These are phyloP conservation scores for Cerceris rybyensis DNA, from an alignment of 2,888 invertebrate genomes.

Conservation along the genomic window DNA sequence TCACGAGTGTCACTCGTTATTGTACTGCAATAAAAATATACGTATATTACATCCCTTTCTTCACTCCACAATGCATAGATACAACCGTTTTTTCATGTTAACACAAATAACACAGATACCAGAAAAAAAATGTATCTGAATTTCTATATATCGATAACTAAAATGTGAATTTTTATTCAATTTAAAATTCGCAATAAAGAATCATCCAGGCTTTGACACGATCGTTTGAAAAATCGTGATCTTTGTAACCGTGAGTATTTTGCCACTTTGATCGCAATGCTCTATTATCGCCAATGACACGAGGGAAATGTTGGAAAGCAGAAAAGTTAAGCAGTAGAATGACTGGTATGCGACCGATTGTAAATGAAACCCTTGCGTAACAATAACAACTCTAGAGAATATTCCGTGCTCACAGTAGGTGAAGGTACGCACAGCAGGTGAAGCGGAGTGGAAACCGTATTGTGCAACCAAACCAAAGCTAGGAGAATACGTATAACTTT, in stretches of 20 bases:
- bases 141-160: too few species aligned
- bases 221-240: not conserved
- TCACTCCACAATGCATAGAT: too few species aligned
- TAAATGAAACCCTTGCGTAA: constrained; percentile 22
- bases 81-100: too few species aligned
- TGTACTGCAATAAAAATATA: too few species aligned
- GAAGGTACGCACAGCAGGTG: constrained; percentile 5
- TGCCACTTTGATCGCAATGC: constrained; percentile 25
- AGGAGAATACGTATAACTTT: too few species aligned
- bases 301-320: constrained; percentile 1
- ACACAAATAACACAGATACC: too few species aligned
- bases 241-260: not conserved
- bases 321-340: constrained; percentile 3
- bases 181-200: not conserved
- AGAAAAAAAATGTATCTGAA: too few species aligned
- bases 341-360: constrained; percentile 15
- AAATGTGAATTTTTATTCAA: too few species aligned
- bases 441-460: not conserved
- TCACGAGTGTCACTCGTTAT: too few species aligned
- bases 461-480: not conserved
- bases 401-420: constrained; percentile 18
- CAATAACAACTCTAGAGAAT: constrained; percentile 26
- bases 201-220: not conserved
- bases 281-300: constrained; percentile 34
- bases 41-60: too few species aligned